These are phyloP conservation scores for Furnarius figulus DNA, from an alignment of 2,113 vertebrate genomes.

Conservation along the genomic window DNA sequence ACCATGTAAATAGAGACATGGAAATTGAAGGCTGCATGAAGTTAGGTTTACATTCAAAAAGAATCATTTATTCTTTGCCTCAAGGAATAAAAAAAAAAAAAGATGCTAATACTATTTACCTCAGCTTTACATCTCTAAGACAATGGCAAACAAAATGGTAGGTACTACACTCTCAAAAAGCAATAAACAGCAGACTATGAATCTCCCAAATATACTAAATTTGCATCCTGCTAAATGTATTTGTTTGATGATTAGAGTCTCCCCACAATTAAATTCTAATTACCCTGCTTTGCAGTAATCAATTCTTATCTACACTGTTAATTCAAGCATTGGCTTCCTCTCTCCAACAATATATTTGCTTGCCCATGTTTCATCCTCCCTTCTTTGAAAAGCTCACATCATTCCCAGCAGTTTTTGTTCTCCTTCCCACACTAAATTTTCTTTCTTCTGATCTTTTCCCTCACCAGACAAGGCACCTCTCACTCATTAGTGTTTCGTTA, in stretches of 20 bases:
- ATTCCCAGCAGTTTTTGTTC: neutral
- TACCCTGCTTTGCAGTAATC: neutral
- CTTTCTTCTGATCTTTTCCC: neutral
- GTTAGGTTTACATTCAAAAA: neutral
- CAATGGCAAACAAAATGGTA: neutral
- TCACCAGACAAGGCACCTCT: neutral
- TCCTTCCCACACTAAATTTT: neutral
- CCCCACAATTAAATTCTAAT: constrained; percentile 2
- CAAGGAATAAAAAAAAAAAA: neutral
- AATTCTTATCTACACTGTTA: neutral
- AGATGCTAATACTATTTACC: neutral
- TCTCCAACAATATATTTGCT: neutral
- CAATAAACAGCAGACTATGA: neutral
- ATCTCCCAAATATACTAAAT: neutral
- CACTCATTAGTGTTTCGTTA: neutral
- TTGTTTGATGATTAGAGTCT: neutral
- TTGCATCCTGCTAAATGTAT: neutral
- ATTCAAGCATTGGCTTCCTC: neutral
- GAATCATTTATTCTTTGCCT: neutral
- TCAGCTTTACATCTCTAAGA: neutral
- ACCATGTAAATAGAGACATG: neutral
- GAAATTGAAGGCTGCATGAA: neutral
- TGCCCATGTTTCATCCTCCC: neutral
- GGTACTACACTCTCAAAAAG: neutral
- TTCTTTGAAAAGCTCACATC: neutral